A percentile compares a stretch with the other conserved stretches of the same genome.
Evolutionary conservation across 2,888 invertebrate species (phyloP).

Genomic region (Hirtodrosophila duncani): DNA sequence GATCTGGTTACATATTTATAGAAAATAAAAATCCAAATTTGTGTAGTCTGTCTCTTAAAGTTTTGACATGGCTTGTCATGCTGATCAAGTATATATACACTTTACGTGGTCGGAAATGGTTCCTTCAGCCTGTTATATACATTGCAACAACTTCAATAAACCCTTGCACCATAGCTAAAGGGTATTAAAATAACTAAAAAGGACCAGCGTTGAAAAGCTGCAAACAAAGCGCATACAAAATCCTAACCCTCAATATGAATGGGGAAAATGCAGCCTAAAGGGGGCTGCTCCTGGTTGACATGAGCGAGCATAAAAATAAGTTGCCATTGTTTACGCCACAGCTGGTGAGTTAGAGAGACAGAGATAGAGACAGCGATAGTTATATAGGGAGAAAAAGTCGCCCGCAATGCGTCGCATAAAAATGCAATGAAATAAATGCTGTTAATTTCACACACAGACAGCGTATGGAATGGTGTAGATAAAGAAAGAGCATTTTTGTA

Average conservation of each 20-base stretch:
- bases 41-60: too few species aligned
- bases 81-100: too few species aligned
- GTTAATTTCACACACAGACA: conserved; percentile 62
- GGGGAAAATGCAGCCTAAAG: background rate
- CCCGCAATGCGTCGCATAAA: conserved; percentile 46
- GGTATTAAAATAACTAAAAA: conserved; percentile 21
- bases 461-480: too few species aligned
- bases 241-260: conserved; percentile 52
- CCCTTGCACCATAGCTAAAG: too few species aligned
- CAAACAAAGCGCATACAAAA: conserved; percentile 63
- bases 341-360: conserved; percentile 1
- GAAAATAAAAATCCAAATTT: too few species aligned
- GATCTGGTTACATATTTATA: too few species aligned
- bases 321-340: conserved; percentile 56
- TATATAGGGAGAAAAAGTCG: conserved; percentile 15
- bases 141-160: background rate
- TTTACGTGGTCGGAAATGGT: too few species aligned
- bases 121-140: too few species aligned
- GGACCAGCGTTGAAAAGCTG: conserved; percentile 38
- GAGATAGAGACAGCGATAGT: conserved; percentile 1
- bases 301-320: conserved; percentile 65
- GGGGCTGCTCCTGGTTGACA: conserved; percentile 39
- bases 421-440: conserved; percentile 69
- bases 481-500: too few species aligned
- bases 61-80: too few species aligned